Conservation (phyloP, 53 echinoderm and acorn worm genomes). For the Mesocentrotus franciscanus region DNA sequence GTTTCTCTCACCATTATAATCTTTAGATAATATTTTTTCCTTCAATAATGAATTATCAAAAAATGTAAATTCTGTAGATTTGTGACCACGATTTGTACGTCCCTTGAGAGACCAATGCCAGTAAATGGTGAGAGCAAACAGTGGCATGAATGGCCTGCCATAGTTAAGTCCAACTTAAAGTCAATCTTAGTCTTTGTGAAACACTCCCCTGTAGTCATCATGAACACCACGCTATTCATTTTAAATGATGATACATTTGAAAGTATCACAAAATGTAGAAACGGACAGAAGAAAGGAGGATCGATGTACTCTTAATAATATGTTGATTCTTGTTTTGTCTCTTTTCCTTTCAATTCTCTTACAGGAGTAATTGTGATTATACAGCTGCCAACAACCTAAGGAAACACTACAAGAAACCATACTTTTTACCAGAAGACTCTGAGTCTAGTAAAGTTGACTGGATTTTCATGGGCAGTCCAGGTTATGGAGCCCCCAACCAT, state of each 20-base stretch:
- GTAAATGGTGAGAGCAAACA: too few species aligned
- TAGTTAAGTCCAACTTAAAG: too few species aligned
- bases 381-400: conserved; percentile 83
- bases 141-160: too few species aligned
- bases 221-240: background rate
- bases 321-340: background rate
- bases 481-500: conserved; percentile 96
- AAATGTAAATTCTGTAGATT: too few species aligned
- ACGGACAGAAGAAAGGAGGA: background rate
- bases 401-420: conserved; percentile 90
- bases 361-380: conserved; percentile 98
- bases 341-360: background rate
- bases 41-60: too few species aligned
- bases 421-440: conserved; percentile 92
- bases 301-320: background rate
- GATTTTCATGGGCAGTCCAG: conserved; percentile 99
- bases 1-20: too few species aligned
- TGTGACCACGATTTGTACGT: too few species aligned
- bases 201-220: background rate
- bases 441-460: conserved; percentile 97
- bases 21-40: too few species aligned
- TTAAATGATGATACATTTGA: background rate
- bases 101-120: too few species aligned
- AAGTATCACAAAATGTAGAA: background rate
- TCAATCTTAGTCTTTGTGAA: too few species aligned